Percentiles rank a stretch among this genome's conserved stretches.
Evolutionary conservation across 2,113 vertebrate genomes (phyloP).

Genomic region (Spermophilus dauricus): DNA sequence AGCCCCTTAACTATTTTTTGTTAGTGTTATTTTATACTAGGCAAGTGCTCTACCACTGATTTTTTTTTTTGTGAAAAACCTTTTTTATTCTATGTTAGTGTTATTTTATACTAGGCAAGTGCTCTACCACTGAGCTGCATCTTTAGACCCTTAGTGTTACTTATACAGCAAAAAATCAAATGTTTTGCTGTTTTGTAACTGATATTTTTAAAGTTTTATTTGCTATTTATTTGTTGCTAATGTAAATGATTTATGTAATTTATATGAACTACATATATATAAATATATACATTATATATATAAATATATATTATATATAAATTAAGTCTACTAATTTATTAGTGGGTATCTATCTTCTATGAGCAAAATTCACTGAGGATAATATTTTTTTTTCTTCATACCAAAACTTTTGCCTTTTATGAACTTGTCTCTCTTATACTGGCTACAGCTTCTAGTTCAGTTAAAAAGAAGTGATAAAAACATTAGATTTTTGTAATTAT

Average conservation of each 20-base stretch:
- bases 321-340: neutral
- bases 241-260: neutral
- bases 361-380: neutral
- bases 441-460: neutral
- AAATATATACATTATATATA: no score
- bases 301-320: no score
- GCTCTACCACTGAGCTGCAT: no score
- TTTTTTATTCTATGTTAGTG: neutral
- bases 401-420: neutral
- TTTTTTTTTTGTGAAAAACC: no score
- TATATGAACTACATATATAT: neutral
- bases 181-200: neutral
- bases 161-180: neutral
- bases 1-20: neutral
- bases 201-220: neutral
- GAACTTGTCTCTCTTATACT: neutral
- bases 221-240: neutral
- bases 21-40: neutral
- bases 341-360: neutral
- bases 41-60: no score
- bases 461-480: neutral
- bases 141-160: no score
- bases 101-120: neutral
- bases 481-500: neutral
- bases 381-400: neutral